Evolutionary conservation across 2,113 vertebrate genomes (phyloP).

Genomic region (Equus przewalskii): DNA sequence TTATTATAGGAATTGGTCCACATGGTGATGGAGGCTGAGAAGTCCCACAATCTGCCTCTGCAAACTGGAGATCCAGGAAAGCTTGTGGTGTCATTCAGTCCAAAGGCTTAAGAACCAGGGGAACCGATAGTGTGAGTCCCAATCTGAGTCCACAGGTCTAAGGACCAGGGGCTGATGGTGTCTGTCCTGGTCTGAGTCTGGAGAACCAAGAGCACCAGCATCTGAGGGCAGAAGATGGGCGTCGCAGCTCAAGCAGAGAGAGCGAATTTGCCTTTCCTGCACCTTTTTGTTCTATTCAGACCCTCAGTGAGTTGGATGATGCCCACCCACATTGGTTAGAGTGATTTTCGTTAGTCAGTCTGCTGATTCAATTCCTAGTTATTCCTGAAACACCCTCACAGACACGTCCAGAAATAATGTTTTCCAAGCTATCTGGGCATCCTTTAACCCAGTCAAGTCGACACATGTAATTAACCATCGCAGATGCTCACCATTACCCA

Average conservation of each 20-base stretch:
- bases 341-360: too few species aligned
- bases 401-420: not conserved
- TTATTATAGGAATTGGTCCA: too few species aligned
- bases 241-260: not conserved
- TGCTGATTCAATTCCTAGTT: not conserved
- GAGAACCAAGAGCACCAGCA: not conserved
- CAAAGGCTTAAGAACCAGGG: not conserved
- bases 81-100: not conserved
- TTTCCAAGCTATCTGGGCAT: not conserved
- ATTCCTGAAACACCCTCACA: not conserved
- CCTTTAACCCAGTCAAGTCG: not conserved
- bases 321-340: accelerated
- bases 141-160: accelerated
- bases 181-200: too few species aligned
- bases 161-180: accelerated
- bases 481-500: not conserved
- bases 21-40: not conserved
- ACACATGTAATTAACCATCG: not conserved
- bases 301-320: accelerated
- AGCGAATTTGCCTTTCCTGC: accelerated
- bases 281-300: not conserved
- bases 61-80: not conserved
- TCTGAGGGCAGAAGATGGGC: not conserved
- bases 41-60: not conserved
- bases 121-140: not conserved